Conservation (phyloP, 92 coral and sea anemone species). For the Paragorgia papillata region DNA sequence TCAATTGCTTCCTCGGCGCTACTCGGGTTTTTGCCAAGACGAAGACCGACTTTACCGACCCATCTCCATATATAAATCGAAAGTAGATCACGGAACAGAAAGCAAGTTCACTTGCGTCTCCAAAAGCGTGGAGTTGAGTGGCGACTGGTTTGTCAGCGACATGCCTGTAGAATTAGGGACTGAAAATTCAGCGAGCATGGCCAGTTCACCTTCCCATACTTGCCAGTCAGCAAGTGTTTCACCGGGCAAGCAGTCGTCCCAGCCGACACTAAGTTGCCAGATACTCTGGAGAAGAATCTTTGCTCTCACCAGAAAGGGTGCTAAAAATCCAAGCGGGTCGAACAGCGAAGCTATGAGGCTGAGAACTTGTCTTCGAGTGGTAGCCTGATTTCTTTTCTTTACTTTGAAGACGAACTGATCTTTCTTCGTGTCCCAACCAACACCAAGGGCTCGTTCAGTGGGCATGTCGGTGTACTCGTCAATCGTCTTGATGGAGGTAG, state of each 20-base stretch:
- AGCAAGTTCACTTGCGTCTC: no score
- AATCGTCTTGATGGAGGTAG: constrained; percentile 23
- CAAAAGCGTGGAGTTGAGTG: no score
- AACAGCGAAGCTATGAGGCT: constrained; percentile 61
- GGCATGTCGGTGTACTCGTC: constrained; percentile 33
- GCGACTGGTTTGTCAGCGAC: neutral
- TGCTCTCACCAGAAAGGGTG: constrained; percentile 61
- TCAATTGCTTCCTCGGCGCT: no score
- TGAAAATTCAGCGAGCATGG: constrained; percentile 25
- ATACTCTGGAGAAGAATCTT: constrained; percentile 52
- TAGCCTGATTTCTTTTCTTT: constrained; percentile 20
- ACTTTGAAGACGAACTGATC: constrained; percentile 22
- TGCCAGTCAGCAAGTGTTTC: constrained; percentile 47
- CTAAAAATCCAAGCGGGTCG: constrained; percentile 63
- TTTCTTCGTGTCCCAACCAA: constrained; percentile 18
- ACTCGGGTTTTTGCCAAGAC: no score
- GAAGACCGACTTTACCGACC: no score
- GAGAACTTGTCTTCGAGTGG: constrained; percentile 50
- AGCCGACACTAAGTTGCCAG: constrained; percentile 54
- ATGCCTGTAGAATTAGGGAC: constrained; percentile 49
- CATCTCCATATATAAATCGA: no score
- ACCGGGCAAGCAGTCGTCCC: constrained; percentile 51
- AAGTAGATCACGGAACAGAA: no score
- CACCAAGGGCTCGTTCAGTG: constrained; percentile 45
- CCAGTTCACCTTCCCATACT: constrained; percentile 50